Evolutionary conservation across 2,888 invertebrate species (phyloP).

Genomic region (Shargacucullia verbasci): DNA sequence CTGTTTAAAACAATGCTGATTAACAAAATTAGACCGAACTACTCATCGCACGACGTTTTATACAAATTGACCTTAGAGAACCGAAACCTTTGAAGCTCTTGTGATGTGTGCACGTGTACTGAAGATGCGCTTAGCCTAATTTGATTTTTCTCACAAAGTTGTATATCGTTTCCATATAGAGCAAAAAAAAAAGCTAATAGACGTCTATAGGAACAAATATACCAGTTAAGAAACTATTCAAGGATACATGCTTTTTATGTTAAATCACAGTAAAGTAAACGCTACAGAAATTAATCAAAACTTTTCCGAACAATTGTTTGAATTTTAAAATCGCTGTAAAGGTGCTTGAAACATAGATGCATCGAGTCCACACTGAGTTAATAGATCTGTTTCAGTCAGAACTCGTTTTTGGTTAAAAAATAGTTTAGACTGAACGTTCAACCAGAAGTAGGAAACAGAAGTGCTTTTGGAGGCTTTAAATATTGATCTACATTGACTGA

Average conservation of each 20-base stretch:
- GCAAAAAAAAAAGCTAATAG: not conserved
- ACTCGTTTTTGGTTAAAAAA: too few relatives aligned
- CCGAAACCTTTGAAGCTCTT: conserved; percentile 2
- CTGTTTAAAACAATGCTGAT: conserved; percentile 4
- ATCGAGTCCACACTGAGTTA: not conserved
- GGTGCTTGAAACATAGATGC: not conserved
- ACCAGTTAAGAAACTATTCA: not conserved
- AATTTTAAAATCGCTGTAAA: not conserved
- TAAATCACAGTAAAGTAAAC: not conserved
- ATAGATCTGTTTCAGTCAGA: too few relatives aligned
- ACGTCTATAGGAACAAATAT: not conserved
- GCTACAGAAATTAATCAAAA: not conserved
- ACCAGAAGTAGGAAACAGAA: too few relatives aligned
- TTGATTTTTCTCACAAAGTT: conserved; percentile 16
- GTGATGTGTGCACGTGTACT: too few relatives aligned
- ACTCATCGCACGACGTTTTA: not conserved
- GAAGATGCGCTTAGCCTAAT: conserved; percentile 27
- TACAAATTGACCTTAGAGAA: not conserved
- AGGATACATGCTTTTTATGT: conserved; percentile 4
- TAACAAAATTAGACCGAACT: not conserved
- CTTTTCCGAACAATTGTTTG: not conserved
- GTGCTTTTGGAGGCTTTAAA: too few relatives aligned
- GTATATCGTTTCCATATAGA: too few relatives aligned
- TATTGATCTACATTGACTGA: too few relatives aligned
- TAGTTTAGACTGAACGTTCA: too few relatives aligned